Base-by-base conservation (phyloP, 2,797 vertebrate genomes). In the Sebastes reedi region DNA sequence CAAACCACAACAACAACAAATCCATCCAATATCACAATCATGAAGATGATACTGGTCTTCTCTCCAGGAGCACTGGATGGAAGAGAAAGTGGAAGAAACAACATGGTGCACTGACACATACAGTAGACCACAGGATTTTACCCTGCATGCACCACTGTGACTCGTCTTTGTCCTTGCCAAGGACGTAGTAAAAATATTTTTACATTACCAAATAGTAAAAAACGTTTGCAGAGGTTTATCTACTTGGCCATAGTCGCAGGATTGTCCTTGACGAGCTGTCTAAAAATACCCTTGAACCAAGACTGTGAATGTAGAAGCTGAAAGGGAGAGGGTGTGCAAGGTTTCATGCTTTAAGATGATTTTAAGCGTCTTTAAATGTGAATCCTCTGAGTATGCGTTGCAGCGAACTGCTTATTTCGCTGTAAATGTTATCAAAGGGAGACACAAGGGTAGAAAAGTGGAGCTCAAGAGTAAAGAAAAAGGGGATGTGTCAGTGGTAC, bases 291-390 rank as follows among this genome's bases (percentile, higher is more conserved):
- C 36, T 66, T 56, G 18, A 79, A 67, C 34, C 8, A 14, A 10
- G 16, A 32, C 7, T 62, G 30, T 75, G 42, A 83, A 61, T 77
- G 22, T 11, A 50, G 55, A 32, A 25, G 36, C 30, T 68, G 62
- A 69, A 79, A 73, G 61, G 25, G n/a, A 64, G 42, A 34, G 25
- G 18, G 52, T 22, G 79, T 22, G 52, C 76, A 91, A 11, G 16
- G 55, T 68, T 81, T 83, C 72, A 88, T n/a, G 76, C 85, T 86
- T 76, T 85, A 82, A 87, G 72, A 72, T 75, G 85, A 90, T 84
- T 81, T 68, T 76, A 75, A 69, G 60, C 58, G 12, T 82, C 71
- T 73, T 64, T 13, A 54, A 78, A 81, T 5, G 34, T 39, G 75
- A 77, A 55, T 54, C 67, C 69, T 76, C 7, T 8, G 66, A 81